Percentiles rank a stretch among this genome's conserved stretches.
Evolutionary conservation across 2,888 invertebrate genomes (phyloP).

Genomic region (Andrena haemorrhoa): DNA sequence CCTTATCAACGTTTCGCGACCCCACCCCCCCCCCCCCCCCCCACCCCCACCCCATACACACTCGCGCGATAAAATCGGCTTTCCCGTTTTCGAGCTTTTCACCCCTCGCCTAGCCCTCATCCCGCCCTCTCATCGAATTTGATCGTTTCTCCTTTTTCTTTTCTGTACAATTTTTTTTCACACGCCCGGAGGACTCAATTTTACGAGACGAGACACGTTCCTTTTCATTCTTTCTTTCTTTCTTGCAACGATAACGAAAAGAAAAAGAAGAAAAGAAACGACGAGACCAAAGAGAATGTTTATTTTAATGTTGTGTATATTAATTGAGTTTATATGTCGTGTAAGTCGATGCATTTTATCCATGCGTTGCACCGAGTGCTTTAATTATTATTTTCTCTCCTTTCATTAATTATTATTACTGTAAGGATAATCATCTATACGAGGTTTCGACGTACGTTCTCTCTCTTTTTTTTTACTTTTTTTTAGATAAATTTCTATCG

Average conservation of each 20-base stretch:
- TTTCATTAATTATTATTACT: slow-evolving; percentile 41
- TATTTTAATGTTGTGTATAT: slow-evolving; percentile 73
- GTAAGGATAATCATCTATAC: slow-evolving; percentile 49
- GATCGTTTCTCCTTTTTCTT: neutral
- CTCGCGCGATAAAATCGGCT: slow-evolving; percentile 33
- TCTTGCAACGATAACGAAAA: slow-evolving; percentile 14
- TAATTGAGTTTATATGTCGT: slow-evolving; percentile 69
- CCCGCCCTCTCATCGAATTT: slow-evolving; percentile 20
- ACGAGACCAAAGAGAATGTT: slow-evolving; percentile 72
- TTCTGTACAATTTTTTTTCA: neutral
- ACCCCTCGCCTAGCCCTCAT: neutral
- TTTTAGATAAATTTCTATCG: slow-evolving; percentile 48
- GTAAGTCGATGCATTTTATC: slow-evolving; percentile 59
- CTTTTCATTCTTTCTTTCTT: slow-evolving; percentile 56
- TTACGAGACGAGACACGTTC: slow-evolving; percentile 49
- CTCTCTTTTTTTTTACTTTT: neutral
- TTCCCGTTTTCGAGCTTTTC: slow-evolving; percentile 24
- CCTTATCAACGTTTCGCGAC: slow-evolving; percentile 18
- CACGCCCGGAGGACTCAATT: slow-evolving; percentile 29
- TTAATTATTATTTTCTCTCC: slow-evolving; percentile 62
- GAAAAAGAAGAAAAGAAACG: slow-evolving; percentile 48
- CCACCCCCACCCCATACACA: neutral
- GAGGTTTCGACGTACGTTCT: slow-evolving; percentile 28
- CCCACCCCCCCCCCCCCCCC: too few species aligned
- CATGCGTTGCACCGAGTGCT: slow-evolving; percentile 66